Conservation (phyloP, 2,113 vertebrate species). For the Craseonycteris thonglongyai region DNA sequence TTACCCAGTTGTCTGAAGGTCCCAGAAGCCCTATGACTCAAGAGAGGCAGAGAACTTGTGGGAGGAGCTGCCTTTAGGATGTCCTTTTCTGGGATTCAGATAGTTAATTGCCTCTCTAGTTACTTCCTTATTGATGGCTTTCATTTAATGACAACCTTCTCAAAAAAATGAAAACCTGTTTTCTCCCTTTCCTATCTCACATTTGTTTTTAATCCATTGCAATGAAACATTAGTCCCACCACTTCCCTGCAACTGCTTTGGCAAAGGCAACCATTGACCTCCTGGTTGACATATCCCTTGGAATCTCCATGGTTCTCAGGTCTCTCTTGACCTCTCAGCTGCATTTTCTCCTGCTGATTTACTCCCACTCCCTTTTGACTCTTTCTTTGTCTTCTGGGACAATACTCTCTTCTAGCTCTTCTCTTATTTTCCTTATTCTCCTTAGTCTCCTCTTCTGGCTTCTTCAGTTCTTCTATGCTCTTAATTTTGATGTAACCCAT, state of each 20-base stretch:
- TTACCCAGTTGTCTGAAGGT: not conserved
- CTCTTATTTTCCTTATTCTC: not conserved
- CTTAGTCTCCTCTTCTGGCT: not conserved
- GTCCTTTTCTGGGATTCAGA: not conserved
- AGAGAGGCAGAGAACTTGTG: not conserved
- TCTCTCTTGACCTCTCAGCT: not conserved
- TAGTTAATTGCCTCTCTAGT: not conserved
- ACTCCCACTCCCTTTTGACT: not conserved
- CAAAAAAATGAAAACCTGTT: not conserved
- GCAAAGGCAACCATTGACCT: not conserved
- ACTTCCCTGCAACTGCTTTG: not conserved
- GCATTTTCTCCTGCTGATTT: not conserved
- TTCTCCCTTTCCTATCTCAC: not conserved
- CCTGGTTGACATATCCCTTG: not conserved
- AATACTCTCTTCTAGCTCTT: not conserved
- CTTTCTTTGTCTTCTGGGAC: not conserved
- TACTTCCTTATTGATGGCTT: not conserved
- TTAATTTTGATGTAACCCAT: not conserved
- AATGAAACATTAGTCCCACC: not conserved
- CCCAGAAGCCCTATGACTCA: not conserved
- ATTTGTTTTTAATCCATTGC: not conserved
- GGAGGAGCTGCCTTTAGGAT: not conserved
- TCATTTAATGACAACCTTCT: not conserved
- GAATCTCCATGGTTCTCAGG: not conserved
- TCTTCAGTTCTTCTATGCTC: not conserved